Percentiles rank a stretch among this genome's conserved stretches.
Conservation (phyloP, 2,888 invertebrate genomes). For the Mycalesis mineus region DNA sequence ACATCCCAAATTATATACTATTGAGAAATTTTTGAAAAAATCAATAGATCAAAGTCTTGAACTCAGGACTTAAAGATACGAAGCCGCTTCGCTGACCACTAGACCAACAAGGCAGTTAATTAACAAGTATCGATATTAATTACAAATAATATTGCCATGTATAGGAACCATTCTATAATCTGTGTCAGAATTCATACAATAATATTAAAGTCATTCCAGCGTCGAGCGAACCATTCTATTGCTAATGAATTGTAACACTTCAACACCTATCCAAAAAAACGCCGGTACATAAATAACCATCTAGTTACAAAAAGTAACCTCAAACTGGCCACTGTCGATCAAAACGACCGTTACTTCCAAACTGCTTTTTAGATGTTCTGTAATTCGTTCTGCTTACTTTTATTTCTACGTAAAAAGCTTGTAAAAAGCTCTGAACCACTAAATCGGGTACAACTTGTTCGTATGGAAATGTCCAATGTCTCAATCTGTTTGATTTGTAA, state of each 20-base stretch:
- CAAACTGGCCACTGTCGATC: slow-evolving; percentile 33
- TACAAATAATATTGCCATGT: slow-evolving; percentile 2
- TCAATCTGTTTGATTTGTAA: no score
- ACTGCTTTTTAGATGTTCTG: slow-evolving; percentile 48
- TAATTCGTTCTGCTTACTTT: slow-evolving; percentile 52
- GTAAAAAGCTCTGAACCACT: not conserved
- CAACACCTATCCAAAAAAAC: slow-evolving; percentile 35
- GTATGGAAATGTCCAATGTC: not conserved
- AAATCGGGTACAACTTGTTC: not conserved
- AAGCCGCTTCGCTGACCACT: no score
- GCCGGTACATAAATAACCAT: slow-evolving; percentile 27
- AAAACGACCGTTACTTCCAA: slow-evolving; percentile 46
- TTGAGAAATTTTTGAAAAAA: no score
- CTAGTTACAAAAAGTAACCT: slow-evolving; percentile 38
- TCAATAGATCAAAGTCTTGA: no score
- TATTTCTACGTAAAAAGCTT: slow-evolving; percentile 35
- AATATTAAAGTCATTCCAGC: slow-evolving; percentile 29
- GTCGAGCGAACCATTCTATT: slow-evolving; percentile 20
- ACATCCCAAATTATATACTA: no score
- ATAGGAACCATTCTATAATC: slow-evolving; percentile 1
- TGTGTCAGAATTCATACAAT: slow-evolving; percentile 14
- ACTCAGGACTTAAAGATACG: no score
- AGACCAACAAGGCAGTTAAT: no score
- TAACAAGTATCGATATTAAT: not conserved
- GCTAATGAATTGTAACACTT: slow-evolving; percentile 42